Base-by-base conservation (phyloP, 2,797 vertebrate genomes). In the Clarias pachynema region DNA sequence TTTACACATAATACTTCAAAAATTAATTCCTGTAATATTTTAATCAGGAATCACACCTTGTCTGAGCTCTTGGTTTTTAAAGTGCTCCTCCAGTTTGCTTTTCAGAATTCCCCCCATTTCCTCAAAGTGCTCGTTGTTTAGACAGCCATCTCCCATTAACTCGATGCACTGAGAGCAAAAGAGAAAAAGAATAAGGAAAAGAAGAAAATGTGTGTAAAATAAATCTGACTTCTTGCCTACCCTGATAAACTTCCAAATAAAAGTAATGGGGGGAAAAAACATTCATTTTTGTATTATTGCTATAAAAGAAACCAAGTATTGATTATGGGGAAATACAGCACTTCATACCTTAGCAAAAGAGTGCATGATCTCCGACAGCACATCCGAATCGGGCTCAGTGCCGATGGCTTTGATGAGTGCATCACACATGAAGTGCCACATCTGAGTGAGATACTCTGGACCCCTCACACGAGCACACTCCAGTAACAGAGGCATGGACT, bases 361-460 rank as follows among this genome's bases (percentile, higher is more conserved):
- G 91, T 99, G 98, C 98, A 99, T 99, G 89, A 99, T 98, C 93
- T 99, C 98, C 0, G 98, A 99, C 57, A 99, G 95, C 88, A 99
- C 98, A 44, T 99, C 98, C 0, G 98, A 97, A 90, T 99, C 98
- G 0, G 98, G 98, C 85, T 99, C 98, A 0, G 98, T 99, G 77
- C 98, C 98, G 60, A 99, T 99, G 84, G 98, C 95, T 94, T 99
- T 99, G 93, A 99, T 99, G 81, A 99, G 96, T 0, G 98, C 97
- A 57, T 99, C 98, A 59, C 98, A 99, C 98, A 99, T 99, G 91
- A 99, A 99, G 92, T 97, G 97, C 98, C 98, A 99, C 98, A 99
- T 99, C 93, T 99, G 97, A 0, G 98, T 97, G 84, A 99, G 97
- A 84, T 99, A 99, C 75, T 99, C 98, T 0, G 97, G 97, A 0